Base-by-base conservation (phyloP, 2,797 vertebrate genomes). In the Coregonus sp. region DNA sequence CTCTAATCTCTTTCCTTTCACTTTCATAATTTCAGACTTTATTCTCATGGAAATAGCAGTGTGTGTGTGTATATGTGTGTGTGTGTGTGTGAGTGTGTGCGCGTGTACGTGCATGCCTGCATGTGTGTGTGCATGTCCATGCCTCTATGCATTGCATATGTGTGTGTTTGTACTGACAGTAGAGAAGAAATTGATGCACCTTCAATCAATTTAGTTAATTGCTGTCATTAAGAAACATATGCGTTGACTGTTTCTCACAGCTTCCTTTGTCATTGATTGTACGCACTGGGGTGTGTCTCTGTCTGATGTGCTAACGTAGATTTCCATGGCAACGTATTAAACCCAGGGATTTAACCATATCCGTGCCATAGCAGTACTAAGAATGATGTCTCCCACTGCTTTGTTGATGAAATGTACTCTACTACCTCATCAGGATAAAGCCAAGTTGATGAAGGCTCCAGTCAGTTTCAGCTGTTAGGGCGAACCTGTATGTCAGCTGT, bases 331-430 rank as follows among this genome's bases (percentile, higher is more conserved):
- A 88, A 90, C 86, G 47, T 87, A 83, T 86, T 85, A 89, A 37
- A 87, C 86, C 59, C 71, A 76, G 78, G 84, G 84, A 88, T 88
- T 89, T 90, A 86, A 81, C 83, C 78, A 81, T 72, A 74, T 82
- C 81, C 79, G 85, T 85, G 16, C 84, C 88, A 89, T 83, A 89
- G 89, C 90, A 90, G 85, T 20, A 89, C 89, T 86, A 77, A 89
- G 87, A 90, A 88, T 89, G 89, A 89, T 86, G 89, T 86, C 86
- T 92, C 92, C 92, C 85, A 88, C 91, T 86, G 91, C 82, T 89
- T 83, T 83, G 82, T 88, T 89, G 90, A 93, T 92, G 89, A 92
- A 88, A 87, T 90, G 89, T 81, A 89, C 86, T 85, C 86, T 79
- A 82, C 82, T 72, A 83, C 84, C 75, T 73, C 88, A 91, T 87